Percentiles rank a stretch among this genome's conserved stretches.
These are phyloP conservation scores for Apodemus agrarius DNA, from an alignment of 2,797 vertebrate genomes.

Conservation along the genomic window DNA sequence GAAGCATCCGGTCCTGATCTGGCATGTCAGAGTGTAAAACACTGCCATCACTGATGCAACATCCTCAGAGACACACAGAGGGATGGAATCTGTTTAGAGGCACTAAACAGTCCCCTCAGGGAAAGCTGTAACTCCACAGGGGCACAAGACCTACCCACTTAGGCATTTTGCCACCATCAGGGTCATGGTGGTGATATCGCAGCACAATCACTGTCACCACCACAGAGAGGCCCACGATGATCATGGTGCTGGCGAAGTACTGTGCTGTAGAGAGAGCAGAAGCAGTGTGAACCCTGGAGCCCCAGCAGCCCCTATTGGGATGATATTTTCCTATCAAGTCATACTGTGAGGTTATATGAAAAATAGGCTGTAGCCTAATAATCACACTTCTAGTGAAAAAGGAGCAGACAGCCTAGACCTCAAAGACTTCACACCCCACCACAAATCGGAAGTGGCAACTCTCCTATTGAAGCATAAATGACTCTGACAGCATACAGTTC, in stretches of 20 bases:
- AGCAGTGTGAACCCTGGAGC: neutral
- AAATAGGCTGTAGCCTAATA: fast-evolving
- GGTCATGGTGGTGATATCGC: constrained; percentile 91
- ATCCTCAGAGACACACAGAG: neutral
- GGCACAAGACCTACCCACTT: constrained; percentile 88
- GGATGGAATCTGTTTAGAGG: neutral
- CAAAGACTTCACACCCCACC: neutral
- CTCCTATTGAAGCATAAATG: neutral
- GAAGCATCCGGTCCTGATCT: neutral
- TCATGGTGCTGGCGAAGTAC: constrained; percentile 92
- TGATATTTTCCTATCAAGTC: fast-evolving
- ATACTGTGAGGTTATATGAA: neutral
- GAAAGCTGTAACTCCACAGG: too few species aligned
- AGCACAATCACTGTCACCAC: constrained; percentile 90
- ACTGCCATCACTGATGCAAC: fast-evolving
- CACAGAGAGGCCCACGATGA: constrained; percentile 90
- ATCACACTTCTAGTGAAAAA: neutral
- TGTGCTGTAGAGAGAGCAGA: constrained; percentile 86
- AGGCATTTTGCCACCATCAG: constrained; percentile 91
- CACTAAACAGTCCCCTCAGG: neutral
- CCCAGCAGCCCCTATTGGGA: fast-evolving
- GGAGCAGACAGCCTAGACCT: too few species aligned
- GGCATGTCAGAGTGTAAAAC: neutral
- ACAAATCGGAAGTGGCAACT: neutral
- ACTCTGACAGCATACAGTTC: neutral